phyloP scores from a whole-genome alignment of 2,113 vertebrate species.

The Scomber scombrus region DNA sequence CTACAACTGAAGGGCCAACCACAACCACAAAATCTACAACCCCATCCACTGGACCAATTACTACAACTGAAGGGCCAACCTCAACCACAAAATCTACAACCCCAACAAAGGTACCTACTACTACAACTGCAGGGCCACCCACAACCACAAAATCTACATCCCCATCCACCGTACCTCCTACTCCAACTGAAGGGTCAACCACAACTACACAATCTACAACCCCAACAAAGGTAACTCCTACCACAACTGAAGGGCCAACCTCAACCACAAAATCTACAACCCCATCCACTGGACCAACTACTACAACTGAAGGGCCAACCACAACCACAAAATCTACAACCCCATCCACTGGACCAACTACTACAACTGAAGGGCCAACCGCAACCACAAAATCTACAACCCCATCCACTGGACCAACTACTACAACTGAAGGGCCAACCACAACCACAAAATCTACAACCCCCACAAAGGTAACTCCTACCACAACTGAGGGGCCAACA shows the following conservation, averaged over 20 bases:
- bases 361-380: not conserved
- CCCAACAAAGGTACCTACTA: not conserved
- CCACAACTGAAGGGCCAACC: not conserved
- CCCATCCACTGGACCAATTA: not conserved
- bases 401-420: no score
- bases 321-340: not conserved
- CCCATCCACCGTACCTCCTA: not conserved
- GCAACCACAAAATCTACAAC: not conserved
- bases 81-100: not conserved
- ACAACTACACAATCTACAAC: not conserved
- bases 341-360: not conserved
- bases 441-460: not conserved
- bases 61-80: not conserved
- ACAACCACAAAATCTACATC: constrained; percentile 1
- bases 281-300: accelerated
- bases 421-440: not conserved
- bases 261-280: constrained; percentile 2
- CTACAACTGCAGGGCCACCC: not conserved
- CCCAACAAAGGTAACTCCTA: not conserved
- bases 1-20: not conserved
- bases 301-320: not conserved
- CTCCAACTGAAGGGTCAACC: not conserved
- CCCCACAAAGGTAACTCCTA: not conserved
- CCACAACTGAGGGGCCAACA: not conserved
- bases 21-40: not conserved